phyloP scores from a whole-genome alignment of 2,888 invertebrate genomes.

The Pristionchus entomophagus region DNA sequence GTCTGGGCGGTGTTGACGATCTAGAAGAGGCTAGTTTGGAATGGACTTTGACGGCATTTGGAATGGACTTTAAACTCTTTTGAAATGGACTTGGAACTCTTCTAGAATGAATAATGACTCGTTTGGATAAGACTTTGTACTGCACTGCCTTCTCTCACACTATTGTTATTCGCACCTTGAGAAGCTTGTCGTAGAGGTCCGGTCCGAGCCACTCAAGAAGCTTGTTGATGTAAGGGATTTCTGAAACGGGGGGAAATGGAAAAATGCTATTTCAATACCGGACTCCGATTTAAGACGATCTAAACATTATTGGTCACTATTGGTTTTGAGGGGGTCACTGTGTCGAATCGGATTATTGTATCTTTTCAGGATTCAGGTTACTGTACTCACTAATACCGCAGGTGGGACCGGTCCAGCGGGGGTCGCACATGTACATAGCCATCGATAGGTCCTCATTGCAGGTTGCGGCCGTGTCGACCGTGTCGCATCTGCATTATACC shows the following conservation, averaged over 20 bases:
- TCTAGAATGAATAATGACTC: too few relatives aligned
- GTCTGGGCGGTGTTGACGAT: not conserved
- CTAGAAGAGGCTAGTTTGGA: too few relatives aligned
- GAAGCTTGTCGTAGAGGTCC: not conserved
- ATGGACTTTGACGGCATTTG: too few relatives aligned
- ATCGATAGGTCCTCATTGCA: not conserved
- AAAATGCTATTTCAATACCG: too few relatives aligned
- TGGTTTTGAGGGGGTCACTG: too few relatives aligned
- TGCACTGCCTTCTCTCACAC: not conserved
- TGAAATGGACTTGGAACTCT: too few relatives aligned
- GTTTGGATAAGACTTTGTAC: not conserved
- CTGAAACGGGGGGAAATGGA: not conserved
- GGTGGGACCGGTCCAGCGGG: not conserved
- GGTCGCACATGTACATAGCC: not conserved
- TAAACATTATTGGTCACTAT: too few relatives aligned
- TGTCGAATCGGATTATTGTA: too few relatives aligned
- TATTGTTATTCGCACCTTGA: not conserved
- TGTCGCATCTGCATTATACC: not conserved
- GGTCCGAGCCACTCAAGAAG: not conserved
- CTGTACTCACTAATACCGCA: constrained; percentile 5
- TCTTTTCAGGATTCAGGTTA: too few relatives aligned
- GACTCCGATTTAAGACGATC: too few relatives aligned
- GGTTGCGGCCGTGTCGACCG: not conserved
- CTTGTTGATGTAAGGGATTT: not conserved
- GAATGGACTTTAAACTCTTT: too few relatives aligned